Conservation (phyloP, 2,113 vertebrate genomes). For the Sapajus apella region DNA sequence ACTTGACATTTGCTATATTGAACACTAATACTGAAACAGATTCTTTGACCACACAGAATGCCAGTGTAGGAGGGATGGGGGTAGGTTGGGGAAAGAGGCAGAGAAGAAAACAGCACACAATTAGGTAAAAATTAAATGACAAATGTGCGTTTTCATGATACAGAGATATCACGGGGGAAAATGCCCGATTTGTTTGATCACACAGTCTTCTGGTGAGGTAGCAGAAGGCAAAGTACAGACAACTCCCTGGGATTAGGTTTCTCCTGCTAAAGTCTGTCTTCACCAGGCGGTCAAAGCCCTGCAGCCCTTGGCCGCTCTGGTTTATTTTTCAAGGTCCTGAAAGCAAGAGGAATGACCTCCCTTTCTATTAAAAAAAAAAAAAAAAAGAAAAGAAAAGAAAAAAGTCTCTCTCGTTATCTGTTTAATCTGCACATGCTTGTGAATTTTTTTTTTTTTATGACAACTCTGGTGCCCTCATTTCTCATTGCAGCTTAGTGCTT, state of each 20-base stretch:
- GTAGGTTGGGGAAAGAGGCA: slow-evolving; percentile 57
- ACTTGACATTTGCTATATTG: slow-evolving; percentile 86
- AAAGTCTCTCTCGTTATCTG: neutral
- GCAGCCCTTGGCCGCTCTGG: neutral
- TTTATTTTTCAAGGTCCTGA: slow-evolving; percentile 38
- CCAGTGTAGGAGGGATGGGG: slow-evolving; percentile 76
- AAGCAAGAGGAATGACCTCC: slow-evolving; percentile 19
- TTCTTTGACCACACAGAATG: slow-evolving; percentile 83
- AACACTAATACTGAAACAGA: slow-evolving; percentile 86
- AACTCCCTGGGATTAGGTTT: neutral
- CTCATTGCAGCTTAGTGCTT: slow-evolving; percentile 51
- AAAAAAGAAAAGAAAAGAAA: neutral
- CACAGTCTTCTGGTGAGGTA: neutral
- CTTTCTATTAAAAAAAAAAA: neutral
- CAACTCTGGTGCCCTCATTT: slow-evolving; percentile 63
- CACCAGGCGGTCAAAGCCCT: neutral
- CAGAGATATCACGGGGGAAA: slow-evolving; percentile 47
- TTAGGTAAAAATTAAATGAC: slow-evolving; percentile 73
- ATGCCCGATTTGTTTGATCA: neutral
- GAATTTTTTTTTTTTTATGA: neutral
- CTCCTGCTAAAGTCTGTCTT: neutral
- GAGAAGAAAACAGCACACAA: slow-evolving; percentile 73
- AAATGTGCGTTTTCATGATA: slow-evolving; percentile 63
- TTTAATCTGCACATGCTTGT: slow-evolving; percentile 45
- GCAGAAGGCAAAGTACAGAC: neutral